Percentiles rank a stretch among this genome's conserved stretches.
Conservation (phyloP, 2,797 vertebrate genomes). For the Acomys russatus region DNA sequence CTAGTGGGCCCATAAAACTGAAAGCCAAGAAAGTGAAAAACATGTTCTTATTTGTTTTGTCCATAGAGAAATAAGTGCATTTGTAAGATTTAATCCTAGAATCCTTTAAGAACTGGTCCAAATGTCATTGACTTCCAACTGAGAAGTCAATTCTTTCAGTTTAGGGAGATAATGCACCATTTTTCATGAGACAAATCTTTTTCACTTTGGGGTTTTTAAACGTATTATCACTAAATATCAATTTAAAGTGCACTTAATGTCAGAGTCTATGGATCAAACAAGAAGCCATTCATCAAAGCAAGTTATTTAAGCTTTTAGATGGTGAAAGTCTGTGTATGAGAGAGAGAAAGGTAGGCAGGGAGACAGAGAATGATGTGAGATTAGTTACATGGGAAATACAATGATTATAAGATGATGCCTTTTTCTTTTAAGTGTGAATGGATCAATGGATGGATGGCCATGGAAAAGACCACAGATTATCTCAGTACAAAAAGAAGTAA, state of each 20-base stretch:
- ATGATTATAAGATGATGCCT: neutral
- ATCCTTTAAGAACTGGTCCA: constrained; percentile 60
- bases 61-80: constrained; percentile 68
- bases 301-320: constrained; percentile 56
- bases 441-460: neutral
- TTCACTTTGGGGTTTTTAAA: constrained; percentile 24
- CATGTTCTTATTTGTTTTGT: constrained; percentile 70
- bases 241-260: constrained; percentile 63
- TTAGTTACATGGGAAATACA: constrained; percentile 18
- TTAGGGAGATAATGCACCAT: constrained; percentile 46
- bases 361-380: neutral
- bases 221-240: constrained; percentile 70
- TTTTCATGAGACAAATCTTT: constrained; percentile 57
- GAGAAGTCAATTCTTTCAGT: constrained; percentile 69
- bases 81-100: constrained; percentile 74
- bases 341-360: neutral
- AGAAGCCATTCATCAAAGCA: constrained; percentile 48
- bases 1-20: constrained; percentile 57
- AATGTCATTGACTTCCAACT: constrained; percentile 62
- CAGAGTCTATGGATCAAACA: constrained; percentile 52
- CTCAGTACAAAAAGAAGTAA: constrained; percentile 39
- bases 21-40: constrained; percentile 43
- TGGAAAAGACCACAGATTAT: constrained; percentile 24
- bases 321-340: neutral
- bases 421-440: constrained; percentile 8